These are phyloP conservation scores for Drosophila bocki DNA, from an alignment of 1,140 invertebrate genomes.

Conservation along the genomic window DNA sequence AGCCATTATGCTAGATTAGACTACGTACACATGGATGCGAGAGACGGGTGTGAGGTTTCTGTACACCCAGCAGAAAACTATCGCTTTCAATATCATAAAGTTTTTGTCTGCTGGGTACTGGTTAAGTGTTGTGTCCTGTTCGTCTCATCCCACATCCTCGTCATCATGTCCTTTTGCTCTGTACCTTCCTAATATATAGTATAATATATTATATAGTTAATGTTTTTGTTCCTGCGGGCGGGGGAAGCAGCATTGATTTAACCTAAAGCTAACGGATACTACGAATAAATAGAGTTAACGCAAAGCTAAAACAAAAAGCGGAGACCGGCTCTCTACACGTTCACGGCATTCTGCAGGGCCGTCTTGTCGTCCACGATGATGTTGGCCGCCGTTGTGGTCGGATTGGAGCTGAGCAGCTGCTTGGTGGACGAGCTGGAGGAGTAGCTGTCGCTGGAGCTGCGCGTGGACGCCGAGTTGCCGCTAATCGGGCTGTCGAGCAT, in stretches of 20 bases:
- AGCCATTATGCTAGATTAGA: slow-evolving; percentile 49
- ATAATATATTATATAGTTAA: slow-evolving; percentile 4
- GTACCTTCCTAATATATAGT: slow-evolving; percentile 1
- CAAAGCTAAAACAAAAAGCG: slow-evolving; percentile 36
- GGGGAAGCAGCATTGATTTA: slow-evolving; percentile 54
- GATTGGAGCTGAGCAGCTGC: slow-evolving; percentile 87
- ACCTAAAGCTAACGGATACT: slow-evolving; percentile 45
- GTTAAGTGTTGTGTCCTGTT: slow-evolving; percentile 41
- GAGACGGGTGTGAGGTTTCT: slow-evolving; percentile 21
- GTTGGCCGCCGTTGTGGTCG: slow-evolving; percentile 78
- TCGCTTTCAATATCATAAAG: too few relatives aligned
- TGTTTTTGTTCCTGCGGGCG: slow-evolving; percentile 25
- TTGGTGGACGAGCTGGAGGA: slow-evolving; percentile 90
- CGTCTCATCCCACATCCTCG: not conserved
- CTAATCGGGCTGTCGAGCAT: slow-evolving; percentile 88
- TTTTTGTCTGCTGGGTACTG: slow-evolving; percentile 10
- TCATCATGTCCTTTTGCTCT: not conserved
- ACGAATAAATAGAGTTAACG: slow-evolving; percentile 49
- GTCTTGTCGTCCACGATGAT: slow-evolving; percentile 83
- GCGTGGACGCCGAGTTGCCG: slow-evolving; percentile 87
- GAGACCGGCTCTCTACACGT: slow-evolving; percentile 58
- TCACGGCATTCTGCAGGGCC: slow-evolving; percentile 80
- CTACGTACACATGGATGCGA: slow-evolving; percentile 43
- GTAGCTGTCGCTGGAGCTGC: slow-evolving; percentile 91
- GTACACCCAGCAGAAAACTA: not conserved